A percentile compares a stretch with the other conserved stretches of the same genome.
These are phyloP conservation scores for Caenorhabditis macrosperma DNA, from an alignment of 2,888 invertebrate species.

Conservation along the genomic window DNA sequence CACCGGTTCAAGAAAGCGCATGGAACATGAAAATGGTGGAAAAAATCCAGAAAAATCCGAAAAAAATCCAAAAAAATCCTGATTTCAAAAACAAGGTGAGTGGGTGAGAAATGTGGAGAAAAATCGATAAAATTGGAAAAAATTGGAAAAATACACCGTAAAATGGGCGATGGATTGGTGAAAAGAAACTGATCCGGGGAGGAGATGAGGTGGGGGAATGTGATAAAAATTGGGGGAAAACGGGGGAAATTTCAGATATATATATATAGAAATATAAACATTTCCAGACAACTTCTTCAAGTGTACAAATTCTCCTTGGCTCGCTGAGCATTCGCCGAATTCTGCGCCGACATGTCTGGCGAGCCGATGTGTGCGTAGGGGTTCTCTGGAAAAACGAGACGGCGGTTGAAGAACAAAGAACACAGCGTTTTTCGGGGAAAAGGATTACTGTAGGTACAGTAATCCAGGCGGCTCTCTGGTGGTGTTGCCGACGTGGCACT, in stretches of 20 bases:
- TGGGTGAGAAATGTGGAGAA: too few relatives aligned
- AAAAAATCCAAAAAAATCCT: too few relatives aligned
- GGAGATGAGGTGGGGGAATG: neutral
- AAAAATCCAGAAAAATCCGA: neutral
- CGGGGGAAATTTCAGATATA: too few relatives aligned
- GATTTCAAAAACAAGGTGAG: too few relatives aligned
- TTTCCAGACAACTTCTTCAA: neutral
- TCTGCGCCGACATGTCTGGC: constrained; percentile 32
- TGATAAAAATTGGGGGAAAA: neutral
- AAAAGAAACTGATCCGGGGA: neutral
- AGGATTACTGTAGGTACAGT: neutral
- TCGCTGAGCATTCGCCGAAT: constrained; percentile 38
- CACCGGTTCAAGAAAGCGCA: constrained; percentile 35
- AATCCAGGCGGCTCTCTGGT: too few relatives aligned
- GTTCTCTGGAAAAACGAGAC: constrained; percentile 40
- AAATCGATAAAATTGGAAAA: neutral
- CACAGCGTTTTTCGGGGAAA: neutral
- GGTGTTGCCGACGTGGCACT: too few relatives aligned
- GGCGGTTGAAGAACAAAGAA: neutral
- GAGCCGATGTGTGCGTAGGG: constrained; percentile 48
- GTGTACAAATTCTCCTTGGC: constrained; percentile 57
- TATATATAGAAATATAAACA: too few relatives aligned
- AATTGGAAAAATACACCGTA: neutral
- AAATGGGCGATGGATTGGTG: neutral
- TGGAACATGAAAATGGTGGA: constrained; percentile 5